A percentile compares a stretch with the other conserved stretches of the same genome.
Conservation (phyloP, 2,888 invertebrate genomes). For the Desoria tigrina region DNA sequence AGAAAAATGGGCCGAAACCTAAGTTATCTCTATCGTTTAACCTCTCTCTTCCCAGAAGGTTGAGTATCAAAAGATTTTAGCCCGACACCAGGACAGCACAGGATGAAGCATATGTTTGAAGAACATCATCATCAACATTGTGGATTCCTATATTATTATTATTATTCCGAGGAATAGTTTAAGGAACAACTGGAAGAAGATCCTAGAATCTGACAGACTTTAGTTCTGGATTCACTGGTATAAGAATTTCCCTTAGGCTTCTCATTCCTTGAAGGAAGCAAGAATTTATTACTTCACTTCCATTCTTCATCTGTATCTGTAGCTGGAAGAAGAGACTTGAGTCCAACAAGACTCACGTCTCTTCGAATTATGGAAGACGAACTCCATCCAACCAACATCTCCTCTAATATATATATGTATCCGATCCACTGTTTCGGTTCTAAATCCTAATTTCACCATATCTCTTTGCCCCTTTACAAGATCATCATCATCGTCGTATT, state of each 20-base stretch:
- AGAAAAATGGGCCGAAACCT: too few species aligned
- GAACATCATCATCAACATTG: conserved; percentile 3
- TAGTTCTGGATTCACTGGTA: not conserved
- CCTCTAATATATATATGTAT: not conserved
- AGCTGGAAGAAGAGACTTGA: too few species aligned
- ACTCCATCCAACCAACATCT: not conserved
- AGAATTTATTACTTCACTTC: conserved; percentile 40
- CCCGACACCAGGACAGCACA: too few species aligned
- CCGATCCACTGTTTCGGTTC: not conserved
- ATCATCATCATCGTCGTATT: too few species aligned
- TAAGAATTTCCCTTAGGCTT: conserved; percentile 24
- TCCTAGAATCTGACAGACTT: too few species aligned
- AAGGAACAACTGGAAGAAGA: too few species aligned
- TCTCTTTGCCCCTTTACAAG: not conserved
- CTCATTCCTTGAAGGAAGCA: conserved; percentile 36
- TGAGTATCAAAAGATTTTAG: too few species aligned
- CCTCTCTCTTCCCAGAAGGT: too few species aligned
- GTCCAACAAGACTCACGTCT: not conserved
- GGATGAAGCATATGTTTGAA: conserved; percentile 6
- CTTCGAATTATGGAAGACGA: not conserved
- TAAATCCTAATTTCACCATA: not conserved
- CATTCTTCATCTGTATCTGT: conserved; percentile 6
- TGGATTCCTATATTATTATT: not conserved
- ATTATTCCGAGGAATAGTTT: not conserved
- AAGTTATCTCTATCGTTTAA: too few species aligned